Conservation (phyloP, 1,140 invertebrate species). For the Scaptomyza montana region DNA sequence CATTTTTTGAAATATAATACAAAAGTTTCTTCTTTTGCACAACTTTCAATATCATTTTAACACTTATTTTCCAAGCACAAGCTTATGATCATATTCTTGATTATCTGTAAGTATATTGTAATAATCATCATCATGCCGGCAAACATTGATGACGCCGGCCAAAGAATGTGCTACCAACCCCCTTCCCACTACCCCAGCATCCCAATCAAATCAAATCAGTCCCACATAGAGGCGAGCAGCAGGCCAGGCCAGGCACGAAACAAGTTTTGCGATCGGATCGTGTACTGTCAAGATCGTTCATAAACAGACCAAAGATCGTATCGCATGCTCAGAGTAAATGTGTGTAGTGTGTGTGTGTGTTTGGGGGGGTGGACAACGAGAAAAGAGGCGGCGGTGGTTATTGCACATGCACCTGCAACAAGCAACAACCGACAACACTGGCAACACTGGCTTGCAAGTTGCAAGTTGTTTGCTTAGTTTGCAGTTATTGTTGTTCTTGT, state of each 20-base stretch:
- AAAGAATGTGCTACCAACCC: constrained; percentile 58
- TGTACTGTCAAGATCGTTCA: constrained; percentile 53
- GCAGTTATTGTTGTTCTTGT: constrained; percentile 4
- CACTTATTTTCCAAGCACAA: constrained; percentile 38
- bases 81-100: constrained; percentile 45
- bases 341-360: too few relatives aligned
- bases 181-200: not conserved
- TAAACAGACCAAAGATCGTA: constrained; percentile 41
- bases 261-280: constrained; percentile 41
- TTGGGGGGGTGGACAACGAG: not conserved
- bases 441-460: constrained; percentile 36
- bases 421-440: constrained; percentile 14
- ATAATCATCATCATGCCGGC: constrained; percentile 46
- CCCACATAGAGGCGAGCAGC: constrained; percentile 2
- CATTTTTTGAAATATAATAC: not conserved
- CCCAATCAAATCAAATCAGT: not conserved
- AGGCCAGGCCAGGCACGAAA: constrained; percentile 21
- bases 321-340: constrained; percentile 8
- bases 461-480: constrained; percentile 17
- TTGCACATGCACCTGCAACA: constrained; percentile 31
- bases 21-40: too few relatives aligned
- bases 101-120: constrained; percentile 6
- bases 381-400: not conserved
- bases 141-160: constrained; percentile 70
- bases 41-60: not conserved